Evolutionary conservation across 1,140 invertebrate genomes (phyloP).

Genomic region (Trachymyrmex cornetzi): DNA sequence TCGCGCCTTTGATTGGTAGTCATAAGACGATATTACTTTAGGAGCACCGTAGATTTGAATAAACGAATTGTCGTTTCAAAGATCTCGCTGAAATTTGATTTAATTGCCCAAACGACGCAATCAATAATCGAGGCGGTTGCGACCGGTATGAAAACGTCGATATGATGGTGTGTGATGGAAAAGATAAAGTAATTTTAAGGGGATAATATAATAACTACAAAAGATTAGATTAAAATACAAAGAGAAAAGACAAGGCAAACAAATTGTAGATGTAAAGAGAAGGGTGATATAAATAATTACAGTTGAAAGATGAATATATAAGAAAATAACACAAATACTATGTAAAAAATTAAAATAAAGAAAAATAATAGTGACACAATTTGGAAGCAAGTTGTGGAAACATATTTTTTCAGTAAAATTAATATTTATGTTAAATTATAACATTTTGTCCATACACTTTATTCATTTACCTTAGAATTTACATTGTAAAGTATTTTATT

Average conservation of each 20-base stretch:
- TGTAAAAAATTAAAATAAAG: too few species aligned
- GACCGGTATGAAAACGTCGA: not conserved
- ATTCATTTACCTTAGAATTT: too few species aligned
- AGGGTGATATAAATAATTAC: not conserved
- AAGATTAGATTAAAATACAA: not conserved
- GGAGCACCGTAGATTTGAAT: conserved; percentile 13
- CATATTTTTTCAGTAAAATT: too few species aligned
- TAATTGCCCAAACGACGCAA: conserved; percentile 29
- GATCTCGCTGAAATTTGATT: conserved; percentile 47
- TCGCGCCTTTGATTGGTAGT: conserved; percentile 45
- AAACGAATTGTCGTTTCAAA: conserved; percentile 28
- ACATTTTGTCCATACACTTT: too few species aligned
- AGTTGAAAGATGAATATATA: too few species aligned
- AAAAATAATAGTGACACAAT: too few species aligned
- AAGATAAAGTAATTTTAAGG: not conserved
- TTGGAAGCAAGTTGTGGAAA: too few species aligned
- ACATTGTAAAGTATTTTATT: too few species aligned
- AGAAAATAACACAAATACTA: too few species aligned
- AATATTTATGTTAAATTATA: too few species aligned
- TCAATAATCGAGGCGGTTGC: conserved; percentile 25
- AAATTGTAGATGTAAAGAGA: too few species aligned
- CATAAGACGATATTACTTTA: conserved; percentile 53
- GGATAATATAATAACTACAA: not conserved
- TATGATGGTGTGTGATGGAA: not conserved
- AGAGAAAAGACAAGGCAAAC: not conserved